Evolutionary conservation across 2,113 vertebrate genomes (phyloP).

Genomic region (Lophochroa leadbeateri): DNA sequence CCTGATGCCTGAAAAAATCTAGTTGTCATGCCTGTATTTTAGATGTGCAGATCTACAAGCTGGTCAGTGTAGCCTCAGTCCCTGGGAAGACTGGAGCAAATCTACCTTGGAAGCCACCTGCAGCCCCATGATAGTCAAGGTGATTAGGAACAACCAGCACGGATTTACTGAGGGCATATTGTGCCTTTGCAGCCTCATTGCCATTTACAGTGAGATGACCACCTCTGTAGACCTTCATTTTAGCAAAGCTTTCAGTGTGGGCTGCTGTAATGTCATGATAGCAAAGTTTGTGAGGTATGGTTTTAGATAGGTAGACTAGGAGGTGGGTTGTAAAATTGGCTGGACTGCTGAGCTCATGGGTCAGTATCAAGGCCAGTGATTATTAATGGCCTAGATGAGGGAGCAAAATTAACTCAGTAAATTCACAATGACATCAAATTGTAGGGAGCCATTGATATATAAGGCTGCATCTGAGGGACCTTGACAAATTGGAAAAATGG

Average conservation of each 20-base stretch:
- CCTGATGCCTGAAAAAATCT: background rate
- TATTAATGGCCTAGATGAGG: background rate
- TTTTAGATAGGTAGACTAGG: background rate
- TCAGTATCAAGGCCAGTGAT: background rate
- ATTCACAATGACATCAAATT: background rate
- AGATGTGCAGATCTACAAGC: background rate
- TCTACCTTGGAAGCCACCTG: background rate
- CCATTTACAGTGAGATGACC: background rate
- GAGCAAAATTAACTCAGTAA: background rate
- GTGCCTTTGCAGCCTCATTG: background rate
- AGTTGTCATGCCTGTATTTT: rapidly evolving
- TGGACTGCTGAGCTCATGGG: background rate
- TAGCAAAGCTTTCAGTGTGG: background rate
- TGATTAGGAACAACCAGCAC: background rate
- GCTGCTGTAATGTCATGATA: background rate
- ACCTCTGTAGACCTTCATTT: background rate
- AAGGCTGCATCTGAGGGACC: background rate
- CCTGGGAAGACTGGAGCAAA: background rate
- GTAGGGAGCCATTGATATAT: background rate
- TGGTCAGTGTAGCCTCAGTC: background rate
- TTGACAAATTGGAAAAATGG: background rate
- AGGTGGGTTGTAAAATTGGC: background rate
- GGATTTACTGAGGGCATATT: background rate
- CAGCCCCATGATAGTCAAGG: background rate
- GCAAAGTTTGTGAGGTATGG: background rate